Evolutionary conservation across 2,888 invertebrate genomes (phyloP), one percentile per base, ranked within the genome.

Genomic region (Catocala fraxini): DNA sequence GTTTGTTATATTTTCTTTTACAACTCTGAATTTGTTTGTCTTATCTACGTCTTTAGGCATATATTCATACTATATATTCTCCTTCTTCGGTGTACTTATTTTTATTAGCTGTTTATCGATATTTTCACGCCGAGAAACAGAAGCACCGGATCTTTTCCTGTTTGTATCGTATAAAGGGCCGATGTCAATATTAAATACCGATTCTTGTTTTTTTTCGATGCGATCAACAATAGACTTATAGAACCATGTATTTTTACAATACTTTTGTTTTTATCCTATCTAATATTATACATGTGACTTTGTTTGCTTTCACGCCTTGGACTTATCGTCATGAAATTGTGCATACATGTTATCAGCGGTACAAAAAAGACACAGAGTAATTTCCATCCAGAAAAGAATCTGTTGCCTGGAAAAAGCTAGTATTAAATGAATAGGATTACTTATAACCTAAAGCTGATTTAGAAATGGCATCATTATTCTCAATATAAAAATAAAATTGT

Each of bases 1-100:
- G 12, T 48, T 53, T 56, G 12, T 51, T 46, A 43, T 33, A 43
- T 33, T 53, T 48, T 15, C 11, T 54, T 15, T 46, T 12, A 47
- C 34, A 52, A 7, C 12, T 62, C 56, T 59, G 39, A 33, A 56
- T 51, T 62, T 42, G 15, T 59, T 41, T 46, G 11, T 55, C 12
- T 51, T 33, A 6, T 39, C 33, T 13, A 35, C 47, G 7, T 46
- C 25, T 46, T 10, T 13, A 42, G 5, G 12, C 9, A 13, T 45
- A 15, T 6, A 7, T 9, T 46, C 46, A 1, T 46, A 46, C 0
- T 9, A 15, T 10, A 9, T 11, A 39, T 51, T n/a, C 39, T 1
- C 43, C 25, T 55, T 55, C 9, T 49, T 43, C n/a, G 2, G 15
- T 15, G 6, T 12, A 39, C n/a, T 33, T 41, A 51, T 42, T 6